A percentile compares a stretch with the other conserved stretches of the same genome.
phyloP scores from a whole-genome alignment of 2,888 invertebrate genomes.

The Exephanes ischioxanthus region DNA sequence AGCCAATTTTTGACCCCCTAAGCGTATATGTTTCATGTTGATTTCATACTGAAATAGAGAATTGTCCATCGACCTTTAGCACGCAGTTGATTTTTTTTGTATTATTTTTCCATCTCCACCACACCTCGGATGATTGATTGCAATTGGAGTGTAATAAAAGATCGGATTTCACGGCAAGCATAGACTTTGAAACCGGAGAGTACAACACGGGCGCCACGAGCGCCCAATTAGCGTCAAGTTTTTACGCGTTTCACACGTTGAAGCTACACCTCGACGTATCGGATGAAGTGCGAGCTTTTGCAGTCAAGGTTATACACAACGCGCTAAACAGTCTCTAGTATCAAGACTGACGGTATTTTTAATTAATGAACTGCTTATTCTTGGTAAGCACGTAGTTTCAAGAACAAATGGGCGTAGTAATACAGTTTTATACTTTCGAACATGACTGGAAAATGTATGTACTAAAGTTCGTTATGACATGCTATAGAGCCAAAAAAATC shows the following conservation, averaged over 20 bases:
- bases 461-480: too few relatives aligned
- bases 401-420: neutral
- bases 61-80: neutral
- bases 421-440: neutral
- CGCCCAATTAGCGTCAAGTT: slow-evolving; percentile 21
- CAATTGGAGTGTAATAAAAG: slow-evolving; percentile 43
- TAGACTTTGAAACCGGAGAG: slow-evolving; percentile 17
- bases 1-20: neutral
- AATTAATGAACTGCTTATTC: neutral
- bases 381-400: neutral
- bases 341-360: neutral
- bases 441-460: neutral
- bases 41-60: slow-evolving; percentile 1
- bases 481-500: too few relatives aligned
- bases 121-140: slow-evolving; percentile 29
- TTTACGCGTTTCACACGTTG: slow-evolving; percentile 33
- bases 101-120: slow-evolving; percentile 21
- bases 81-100: neutral
- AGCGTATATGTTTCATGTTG: neutral
- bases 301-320: neutral
- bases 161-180: slow-evolving; percentile 37
- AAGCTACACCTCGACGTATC: neutral
- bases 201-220: slow-evolving; percentile 2
- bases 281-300: neutral
- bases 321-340: slow-evolving; percentile 6